Conservation (phyloP, 2,797 vertebrate species). For the Acrocephalus scirpaceus region DNA sequence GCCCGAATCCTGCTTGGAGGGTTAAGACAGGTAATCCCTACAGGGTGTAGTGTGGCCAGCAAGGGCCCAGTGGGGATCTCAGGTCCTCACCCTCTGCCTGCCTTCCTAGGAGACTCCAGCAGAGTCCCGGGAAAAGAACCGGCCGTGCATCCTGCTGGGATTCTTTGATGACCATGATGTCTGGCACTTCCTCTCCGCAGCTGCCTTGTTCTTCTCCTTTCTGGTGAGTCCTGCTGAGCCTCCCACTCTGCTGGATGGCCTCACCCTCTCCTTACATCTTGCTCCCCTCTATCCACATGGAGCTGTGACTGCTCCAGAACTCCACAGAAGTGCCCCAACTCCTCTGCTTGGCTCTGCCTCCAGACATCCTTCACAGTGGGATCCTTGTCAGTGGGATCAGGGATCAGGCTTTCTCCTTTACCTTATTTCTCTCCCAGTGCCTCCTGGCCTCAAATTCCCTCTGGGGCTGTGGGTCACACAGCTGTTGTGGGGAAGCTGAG, state of each 20-base stretch:
- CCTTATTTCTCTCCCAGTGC: neutral
- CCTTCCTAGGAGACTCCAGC: conserved; percentile 78
- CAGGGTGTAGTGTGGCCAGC: neutral
- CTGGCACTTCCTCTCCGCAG: conserved; percentile 83
- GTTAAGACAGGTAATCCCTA: neutral
- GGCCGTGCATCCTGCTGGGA: conserved; percentile 74
- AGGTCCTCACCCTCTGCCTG: neutral
- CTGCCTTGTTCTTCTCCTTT: conserved; percentile 84
- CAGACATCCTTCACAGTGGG: neutral
- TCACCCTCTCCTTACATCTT: neutral
- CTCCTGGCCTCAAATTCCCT: neutral
- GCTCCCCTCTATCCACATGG: neutral
- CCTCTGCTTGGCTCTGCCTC: neutral
- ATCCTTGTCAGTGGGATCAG: neutral
- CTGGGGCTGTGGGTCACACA: neutral
- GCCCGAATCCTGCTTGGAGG: neutral
- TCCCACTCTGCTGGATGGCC: neutral
- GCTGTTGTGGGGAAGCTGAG: neutral
- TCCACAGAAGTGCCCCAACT: neutral
- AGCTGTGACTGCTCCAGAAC: neutral
- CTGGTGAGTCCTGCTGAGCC: conserved; percentile 72
- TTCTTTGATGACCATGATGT: conserved; percentile 84
- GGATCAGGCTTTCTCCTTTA: neutral
- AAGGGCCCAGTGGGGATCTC: neutral
- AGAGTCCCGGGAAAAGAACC: conserved; percentile 81